Evolutionary conservation across 2,797 vertebrate species (phyloP).

Genomic region (Heterohyrax brucei): DNA sequence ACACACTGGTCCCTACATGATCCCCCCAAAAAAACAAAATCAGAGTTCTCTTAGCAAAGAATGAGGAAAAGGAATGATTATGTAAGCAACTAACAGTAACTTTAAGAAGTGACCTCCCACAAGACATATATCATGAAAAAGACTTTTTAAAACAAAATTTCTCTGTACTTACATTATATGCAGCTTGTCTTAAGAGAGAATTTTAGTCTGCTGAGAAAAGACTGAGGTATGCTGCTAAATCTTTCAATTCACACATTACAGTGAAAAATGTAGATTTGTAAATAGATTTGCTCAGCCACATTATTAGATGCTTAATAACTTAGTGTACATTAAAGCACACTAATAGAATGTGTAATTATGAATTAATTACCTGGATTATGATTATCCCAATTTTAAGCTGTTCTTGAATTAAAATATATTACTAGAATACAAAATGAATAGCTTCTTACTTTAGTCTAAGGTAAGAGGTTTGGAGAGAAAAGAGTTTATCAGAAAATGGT

Average conservation of each 20-base stretch:
- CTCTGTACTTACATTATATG: background rate
- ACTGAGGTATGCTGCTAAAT: background rate
- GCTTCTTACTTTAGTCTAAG: slow-evolving; percentile 59
- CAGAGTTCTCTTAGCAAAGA: background rate
- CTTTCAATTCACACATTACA: background rate
- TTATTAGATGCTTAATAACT: slow-evolving; percentile 58
- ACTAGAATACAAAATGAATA: slow-evolving; percentile 72
- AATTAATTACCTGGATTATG: slow-evolving; percentile 75
- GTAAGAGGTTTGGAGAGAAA: slow-evolving; percentile 48
- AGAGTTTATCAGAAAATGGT: slow-evolving; percentile 54
- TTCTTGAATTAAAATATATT: slow-evolving; percentile 73
- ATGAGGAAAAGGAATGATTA: background rate
- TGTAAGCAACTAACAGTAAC: background rate
- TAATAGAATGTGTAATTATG: slow-evolving; percentile 44
- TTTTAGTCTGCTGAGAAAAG: slow-evolving; percentile 43
- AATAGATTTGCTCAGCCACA: slow-evolving; percentile 20
- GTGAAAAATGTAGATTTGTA: slow-evolving; percentile 41
- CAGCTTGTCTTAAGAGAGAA: background rate
- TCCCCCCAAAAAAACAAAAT: background rate
- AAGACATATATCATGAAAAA: background rate
- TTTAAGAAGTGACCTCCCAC: background rate
- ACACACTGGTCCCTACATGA: background rate
- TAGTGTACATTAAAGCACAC: slow-evolving; percentile 40
- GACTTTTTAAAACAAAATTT: background rate
- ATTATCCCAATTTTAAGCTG: slow-evolving; percentile 75